Conservation (phyloP, 2,888 invertebrate species). For the Monochamus alternatus region DNA sequence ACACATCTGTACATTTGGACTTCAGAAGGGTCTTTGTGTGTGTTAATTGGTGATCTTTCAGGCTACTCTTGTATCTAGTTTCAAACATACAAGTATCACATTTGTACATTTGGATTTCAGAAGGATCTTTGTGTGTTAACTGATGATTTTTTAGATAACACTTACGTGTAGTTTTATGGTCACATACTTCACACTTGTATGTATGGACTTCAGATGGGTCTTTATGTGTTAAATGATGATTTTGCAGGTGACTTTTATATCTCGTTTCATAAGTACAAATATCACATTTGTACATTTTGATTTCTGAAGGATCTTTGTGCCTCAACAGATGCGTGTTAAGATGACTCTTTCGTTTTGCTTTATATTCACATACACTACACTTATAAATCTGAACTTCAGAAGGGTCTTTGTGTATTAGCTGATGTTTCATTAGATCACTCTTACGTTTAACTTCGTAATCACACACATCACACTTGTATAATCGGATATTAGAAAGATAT, state of each 20-base stretch:
- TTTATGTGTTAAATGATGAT: too few species aligned
- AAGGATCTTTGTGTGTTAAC: neutral
- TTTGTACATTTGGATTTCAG: neutral
- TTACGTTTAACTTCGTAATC: too few species aligned
- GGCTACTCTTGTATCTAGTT: neutral
- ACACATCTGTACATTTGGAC: neutral
- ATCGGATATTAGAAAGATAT: too few species aligned
- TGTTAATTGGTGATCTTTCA: neutral
- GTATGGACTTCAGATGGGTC: too few species aligned
- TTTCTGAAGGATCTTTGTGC: neutral
- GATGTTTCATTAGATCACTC: too few species aligned
- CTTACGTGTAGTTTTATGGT: neutral
- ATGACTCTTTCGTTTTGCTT: neutral
- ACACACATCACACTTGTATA: too few species aligned
- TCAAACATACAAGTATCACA: neutral
- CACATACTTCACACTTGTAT: too few species aligned
- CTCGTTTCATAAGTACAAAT: too few species aligned
- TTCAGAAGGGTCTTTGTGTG: conserved; percentile 5
- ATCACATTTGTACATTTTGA: neutral
- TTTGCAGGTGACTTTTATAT: too few species aligned
- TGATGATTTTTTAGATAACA: neutral
- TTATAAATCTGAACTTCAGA: too few species aligned
- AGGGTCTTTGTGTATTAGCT: too few species aligned
- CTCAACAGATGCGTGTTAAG: neutral
- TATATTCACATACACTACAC: neutral